Base-by-base conservation (phyloP, 2,113 vertebrate genomes). In the Scortum barcoo region DNA sequence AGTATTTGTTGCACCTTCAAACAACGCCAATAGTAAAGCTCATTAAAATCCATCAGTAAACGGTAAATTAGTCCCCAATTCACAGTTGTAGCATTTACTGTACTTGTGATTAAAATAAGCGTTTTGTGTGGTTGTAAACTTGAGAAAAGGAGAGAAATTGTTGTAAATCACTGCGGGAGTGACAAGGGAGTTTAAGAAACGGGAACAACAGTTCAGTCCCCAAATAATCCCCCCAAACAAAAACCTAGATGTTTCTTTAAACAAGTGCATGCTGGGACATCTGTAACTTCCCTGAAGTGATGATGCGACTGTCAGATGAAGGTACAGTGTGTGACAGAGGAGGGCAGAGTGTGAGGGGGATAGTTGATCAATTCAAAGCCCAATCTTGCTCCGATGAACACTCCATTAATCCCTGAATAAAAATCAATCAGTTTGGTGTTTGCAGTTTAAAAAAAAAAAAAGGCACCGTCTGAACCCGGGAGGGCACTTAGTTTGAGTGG, bases 401-500 rank as follows among this genome's bases (percentile, higher is more conserved):
- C 89, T 94, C 90, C 90, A 93, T 95, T 95, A 91, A 93, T 92
- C 72, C 88, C 72, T 66, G 68, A 84, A 84, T 79, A 78, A 85
- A 92, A 92, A 94, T 94, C 89, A 80, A 95, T 96, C 81, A 44
- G 86, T 88, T 86, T 62, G 67, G 75, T 72, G 79, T 76, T 67
- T 82, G 80, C 36, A 77, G 38, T 66, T 30, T 0, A 5, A 7
- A 40, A 77, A 42, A 81, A 69, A 67, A 73, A 61, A 73, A 22
- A 50, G 72, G 30, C 76, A 38, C 48, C 13, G 62, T 69, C 89
- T 57, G 74, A 81, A 91, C 88, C 89, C 76, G 80, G 86, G 88
- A 93, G 92, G 86, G 91, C 95, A 94, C 94, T 95, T 94, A 93
- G 91, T 70, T 72, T 68, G 68, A 74, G 82, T 60, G 85, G 36